Evolutionary conservation across 2,797 vertebrate genomes (phyloP).

Genomic region (Phoeniculus purpureus): DNA sequence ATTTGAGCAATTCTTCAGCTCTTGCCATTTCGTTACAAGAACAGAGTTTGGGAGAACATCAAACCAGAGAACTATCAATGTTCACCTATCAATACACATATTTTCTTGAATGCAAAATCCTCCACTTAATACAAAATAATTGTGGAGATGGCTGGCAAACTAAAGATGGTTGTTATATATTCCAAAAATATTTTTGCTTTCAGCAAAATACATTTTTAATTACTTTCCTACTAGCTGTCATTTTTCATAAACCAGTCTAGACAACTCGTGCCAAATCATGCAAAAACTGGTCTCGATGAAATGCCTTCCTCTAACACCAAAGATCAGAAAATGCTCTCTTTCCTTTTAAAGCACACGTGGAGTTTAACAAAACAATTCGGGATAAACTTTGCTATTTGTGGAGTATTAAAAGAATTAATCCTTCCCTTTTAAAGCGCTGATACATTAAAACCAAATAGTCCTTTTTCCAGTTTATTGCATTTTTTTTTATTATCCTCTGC

Average conservation of each 20-base stretch:
- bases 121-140: constrained; percentile 68
- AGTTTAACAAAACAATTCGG: constrained; percentile 68
- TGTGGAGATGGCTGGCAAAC: constrained; percentile 75
- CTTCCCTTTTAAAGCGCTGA: background rate
- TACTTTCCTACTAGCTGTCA: constrained; percentile 84
- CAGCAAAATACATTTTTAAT: constrained; percentile 87
- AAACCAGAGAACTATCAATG: constrained; percentile 20
- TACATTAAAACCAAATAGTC: background rate
- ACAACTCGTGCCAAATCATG: constrained; percentile 78
- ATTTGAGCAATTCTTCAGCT: background rate
- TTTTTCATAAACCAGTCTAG: constrained; percentile 83
- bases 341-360: background rate
- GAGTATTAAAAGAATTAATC: background rate
- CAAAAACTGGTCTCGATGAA: constrained; percentile 78
- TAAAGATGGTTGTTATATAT: constrained; percentile 81
- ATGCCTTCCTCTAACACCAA: constrained; percentile 66
- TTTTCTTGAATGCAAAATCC: constrained; percentile 47
- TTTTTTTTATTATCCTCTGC: constrained; percentile 25
- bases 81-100: constrained; percentile 3
- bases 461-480: background rate
- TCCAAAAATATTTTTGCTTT: constrained; percentile 86
- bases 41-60: background rate
- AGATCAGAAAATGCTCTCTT: constrained; percentile 60
- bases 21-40: background rate
- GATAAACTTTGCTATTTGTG: constrained; percentile 58